Percentiles rank a stretch among this genome's conserved stretches.
These are phyloP conservation scores for Synergus umbraculus DNA, from an alignment of 2,888 invertebrate species.

Conservation along the genomic window DNA sequence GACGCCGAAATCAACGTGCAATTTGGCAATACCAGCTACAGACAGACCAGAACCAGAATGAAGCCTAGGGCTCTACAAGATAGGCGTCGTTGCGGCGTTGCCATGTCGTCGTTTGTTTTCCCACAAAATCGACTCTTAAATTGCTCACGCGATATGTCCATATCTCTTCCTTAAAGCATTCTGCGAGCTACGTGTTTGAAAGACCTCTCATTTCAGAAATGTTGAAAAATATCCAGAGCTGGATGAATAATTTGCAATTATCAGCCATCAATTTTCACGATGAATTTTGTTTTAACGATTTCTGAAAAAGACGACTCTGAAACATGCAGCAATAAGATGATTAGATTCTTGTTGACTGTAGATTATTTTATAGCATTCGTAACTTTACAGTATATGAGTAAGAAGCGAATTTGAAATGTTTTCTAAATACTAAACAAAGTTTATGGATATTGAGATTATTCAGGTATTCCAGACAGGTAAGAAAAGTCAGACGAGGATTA, in stretches of 20 bases:
- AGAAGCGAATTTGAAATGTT: too few relatives aligned
- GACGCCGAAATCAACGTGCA: conserved; percentile 38
- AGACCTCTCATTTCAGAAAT: neutral
- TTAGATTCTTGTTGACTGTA: too few relatives aligned
- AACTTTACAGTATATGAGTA: neutral
- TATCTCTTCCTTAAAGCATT: conserved; percentile 60
- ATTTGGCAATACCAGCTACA: conserved; percentile 18
- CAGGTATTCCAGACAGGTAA: neutral
- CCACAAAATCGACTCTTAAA: conserved; percentile 42
- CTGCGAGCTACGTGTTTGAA: neutral
- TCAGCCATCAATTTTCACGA: neutral
- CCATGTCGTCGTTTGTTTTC: conserved; percentile 49
- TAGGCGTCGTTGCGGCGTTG: conserved; percentile 45
- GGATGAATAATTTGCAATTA: neutral
- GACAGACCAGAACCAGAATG: too few relatives aligned
- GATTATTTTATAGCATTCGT: neutral
- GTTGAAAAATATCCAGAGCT: neutral
- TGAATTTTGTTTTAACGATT: neutral
- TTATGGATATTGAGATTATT: neutral
- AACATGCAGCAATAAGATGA: too few relatives aligned
- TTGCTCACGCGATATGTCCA: conserved; percentile 57
- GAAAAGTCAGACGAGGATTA: neutral
- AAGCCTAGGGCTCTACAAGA: conserved; percentile 3
- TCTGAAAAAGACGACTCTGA: neutral
- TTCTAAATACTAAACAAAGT: neutral